Conservation (phyloP, 2,797 vertebrate species). For the Australoheros facetus region DNA sequence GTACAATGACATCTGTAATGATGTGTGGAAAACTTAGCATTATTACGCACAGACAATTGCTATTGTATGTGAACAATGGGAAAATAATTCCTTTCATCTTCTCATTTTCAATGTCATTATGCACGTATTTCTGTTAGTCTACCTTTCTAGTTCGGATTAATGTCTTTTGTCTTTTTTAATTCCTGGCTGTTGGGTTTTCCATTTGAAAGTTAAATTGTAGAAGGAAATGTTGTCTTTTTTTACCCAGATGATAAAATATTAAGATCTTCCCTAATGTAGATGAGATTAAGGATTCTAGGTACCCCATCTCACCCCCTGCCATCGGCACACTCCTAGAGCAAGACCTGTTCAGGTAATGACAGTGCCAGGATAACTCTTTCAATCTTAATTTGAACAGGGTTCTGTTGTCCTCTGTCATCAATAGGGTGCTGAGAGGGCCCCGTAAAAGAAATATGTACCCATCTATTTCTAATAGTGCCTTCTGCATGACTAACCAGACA, state of each 20-base stretch:
- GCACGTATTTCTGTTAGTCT: conserved; percentile 6
- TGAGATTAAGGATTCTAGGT: conserved; percentile 15
- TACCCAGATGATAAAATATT: conserved; percentile 13
- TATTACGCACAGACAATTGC: conserved; percentile 22
- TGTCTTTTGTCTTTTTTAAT: conserved; percentile 5
- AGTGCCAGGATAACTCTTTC: conserved; percentile 34
- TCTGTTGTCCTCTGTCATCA: conserved; percentile 44
- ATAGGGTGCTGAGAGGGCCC: conserved; percentile 8
- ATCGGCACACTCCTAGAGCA: conserved; percentile 1
- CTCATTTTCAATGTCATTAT: conserved; percentile 3
- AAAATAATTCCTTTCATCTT: conserved; percentile 37
- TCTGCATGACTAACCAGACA: conserved; percentile 67
- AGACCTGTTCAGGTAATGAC: conserved; percentile 47
- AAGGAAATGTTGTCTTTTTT: background rate
- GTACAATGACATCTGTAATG: conserved; percentile 35
- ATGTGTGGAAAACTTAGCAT: conserved; percentile 46
- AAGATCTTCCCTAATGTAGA: conserved; percentile 12
- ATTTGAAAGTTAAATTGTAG: background rate
- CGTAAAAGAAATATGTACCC: conserved; percentile 53
- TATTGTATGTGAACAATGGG: background rate
- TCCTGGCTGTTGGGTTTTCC: background rate
- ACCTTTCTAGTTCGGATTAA: conserved; percentile 18
- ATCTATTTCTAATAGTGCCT: conserved; percentile 49
- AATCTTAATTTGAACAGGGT: conserved; percentile 44
- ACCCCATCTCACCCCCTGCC: conserved; percentile 4